Evolutionary conservation across 2,888 invertebrate species (phyloP).

Genomic region (Willowsia nigromaculata): DNA sequence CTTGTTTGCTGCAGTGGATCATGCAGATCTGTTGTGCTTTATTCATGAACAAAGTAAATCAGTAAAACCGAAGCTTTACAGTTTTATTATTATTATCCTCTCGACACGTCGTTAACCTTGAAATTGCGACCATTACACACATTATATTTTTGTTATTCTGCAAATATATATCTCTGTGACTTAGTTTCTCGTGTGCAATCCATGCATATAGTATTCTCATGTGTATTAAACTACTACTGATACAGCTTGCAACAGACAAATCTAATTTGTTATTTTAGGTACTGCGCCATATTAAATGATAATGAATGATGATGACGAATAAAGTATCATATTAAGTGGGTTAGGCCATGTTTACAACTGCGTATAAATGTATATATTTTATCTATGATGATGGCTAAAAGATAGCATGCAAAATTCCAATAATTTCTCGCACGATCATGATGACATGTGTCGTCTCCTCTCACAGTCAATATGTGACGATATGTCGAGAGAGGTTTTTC

Average conservation of each 20-base stretch:
- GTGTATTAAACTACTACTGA: not conserved
- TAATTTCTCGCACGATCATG: not conserved
- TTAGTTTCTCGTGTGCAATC: not conserved
- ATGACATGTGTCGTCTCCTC: slow-evolving; percentile 3
- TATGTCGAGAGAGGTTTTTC: not conserved
- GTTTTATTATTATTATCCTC: slow-evolving; percentile 36
- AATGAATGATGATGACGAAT: not conserved
- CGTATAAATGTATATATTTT: not conserved
- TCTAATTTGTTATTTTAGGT: not conserved
- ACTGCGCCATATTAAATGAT: not conserved
- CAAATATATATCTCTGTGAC: not conserved
- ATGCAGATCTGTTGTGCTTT: not conserved
- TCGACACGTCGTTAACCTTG: slow-evolving; percentile 56
- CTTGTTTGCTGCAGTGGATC: not conserved
- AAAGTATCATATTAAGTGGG: not conserved
- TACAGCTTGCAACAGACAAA: not conserved
- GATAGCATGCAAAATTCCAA: not conserved
- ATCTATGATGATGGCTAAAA: not conserved
- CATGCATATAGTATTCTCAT: not conserved
- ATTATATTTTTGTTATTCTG: not conserved
- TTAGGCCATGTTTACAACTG: not conserved
- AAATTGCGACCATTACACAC: slow-evolving; percentile 9
- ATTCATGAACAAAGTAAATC: slow-evolving; percentile 3
- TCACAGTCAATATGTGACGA: not conserved
- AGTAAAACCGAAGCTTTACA: slow-evolving; percentile 42